phyloP scores from a whole-genome alignment of 2,797 vertebrate species.

The Lophius americanus region DNA sequence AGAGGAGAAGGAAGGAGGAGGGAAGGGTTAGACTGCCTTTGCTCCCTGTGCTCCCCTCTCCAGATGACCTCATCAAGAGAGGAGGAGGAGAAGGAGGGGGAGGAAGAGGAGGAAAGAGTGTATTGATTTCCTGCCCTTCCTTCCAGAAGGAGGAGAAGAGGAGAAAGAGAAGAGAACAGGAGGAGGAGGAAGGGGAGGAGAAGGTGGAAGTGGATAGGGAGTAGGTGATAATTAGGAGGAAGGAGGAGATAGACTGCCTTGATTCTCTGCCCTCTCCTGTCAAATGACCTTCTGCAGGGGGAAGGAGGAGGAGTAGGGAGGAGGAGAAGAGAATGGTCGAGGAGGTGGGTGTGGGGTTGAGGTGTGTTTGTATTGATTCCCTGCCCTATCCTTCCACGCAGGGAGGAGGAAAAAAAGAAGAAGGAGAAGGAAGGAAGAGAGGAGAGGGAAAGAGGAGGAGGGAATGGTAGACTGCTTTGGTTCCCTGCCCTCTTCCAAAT shows the following conservation, averaged over 20 bases:
- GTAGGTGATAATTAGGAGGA: background rate
- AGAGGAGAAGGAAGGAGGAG: too few species aligned
- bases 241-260: conserved; percentile 3
- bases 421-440: too few species aligned
- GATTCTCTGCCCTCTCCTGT: conserved; percentile 28
- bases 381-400: too few species aligned
- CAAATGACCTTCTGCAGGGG: conserved; percentile 75
- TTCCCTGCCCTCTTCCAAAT: conserved; percentile 54
- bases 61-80: too few species aligned
- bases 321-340: conserved; percentile 25
- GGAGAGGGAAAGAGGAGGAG: background rate
- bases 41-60: too few species aligned
- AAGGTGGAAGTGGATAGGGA: background rate
- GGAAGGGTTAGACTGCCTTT: too few species aligned
- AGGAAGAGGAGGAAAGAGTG: too few species aligned
- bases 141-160: background rate
- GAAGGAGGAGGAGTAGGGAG: conserved; percentile 54
- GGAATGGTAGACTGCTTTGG: conserved; percentile 1
- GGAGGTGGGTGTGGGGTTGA: conserved; percentile 53
- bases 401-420: background rate
- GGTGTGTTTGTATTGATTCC: too few species aligned
- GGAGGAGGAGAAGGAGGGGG: too few species aligned
- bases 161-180: too few species aligned
- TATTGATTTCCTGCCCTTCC: too few species aligned
- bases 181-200: conserved; percentile 9